phyloP scores from a whole-genome alignment of 2,113 vertebrate species.

The Macaca nemestrina region DNA sequence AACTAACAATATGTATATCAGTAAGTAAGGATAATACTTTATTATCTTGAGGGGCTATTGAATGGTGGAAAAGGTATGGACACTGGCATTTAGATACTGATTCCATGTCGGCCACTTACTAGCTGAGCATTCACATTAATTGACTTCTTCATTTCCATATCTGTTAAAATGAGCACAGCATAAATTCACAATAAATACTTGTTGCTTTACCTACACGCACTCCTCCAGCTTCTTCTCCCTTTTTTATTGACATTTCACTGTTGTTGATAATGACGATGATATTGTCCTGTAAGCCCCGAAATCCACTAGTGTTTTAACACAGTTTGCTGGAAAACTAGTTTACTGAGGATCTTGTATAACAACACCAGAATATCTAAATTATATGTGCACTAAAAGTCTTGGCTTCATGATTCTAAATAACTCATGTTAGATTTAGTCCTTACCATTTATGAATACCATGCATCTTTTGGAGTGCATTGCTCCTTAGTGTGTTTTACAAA shows the following conservation, averaged over 20 bases:
- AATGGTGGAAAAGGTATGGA: neutral
- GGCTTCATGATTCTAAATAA: neutral
- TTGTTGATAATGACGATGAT: neutral
- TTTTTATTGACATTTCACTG: neutral
- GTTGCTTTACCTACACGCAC: neutral
- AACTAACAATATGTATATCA: neutral
- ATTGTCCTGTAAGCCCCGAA: neutral
- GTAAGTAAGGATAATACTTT: neutral
- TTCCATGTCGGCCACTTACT: neutral
- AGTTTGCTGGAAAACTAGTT: neutral
- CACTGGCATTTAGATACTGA: neutral
- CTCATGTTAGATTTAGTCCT: neutral
- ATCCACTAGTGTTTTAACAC: neutral
- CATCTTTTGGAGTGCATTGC: neutral
- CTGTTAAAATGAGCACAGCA: neutral
- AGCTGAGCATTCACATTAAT: neutral
- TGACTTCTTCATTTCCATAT: slow-evolving; percentile 3
- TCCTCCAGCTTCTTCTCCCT: neutral
- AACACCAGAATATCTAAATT: neutral
- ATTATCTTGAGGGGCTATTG: neutral
- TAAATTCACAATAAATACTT: neutral
- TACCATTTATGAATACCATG: neutral
- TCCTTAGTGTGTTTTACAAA: slow-evolving; percentile 1
- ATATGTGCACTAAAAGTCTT: neutral
- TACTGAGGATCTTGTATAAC: neutral